Evolutionary conservation across 2,888 invertebrate species (phyloP).

Genomic region (Thyatira batis): DNA sequence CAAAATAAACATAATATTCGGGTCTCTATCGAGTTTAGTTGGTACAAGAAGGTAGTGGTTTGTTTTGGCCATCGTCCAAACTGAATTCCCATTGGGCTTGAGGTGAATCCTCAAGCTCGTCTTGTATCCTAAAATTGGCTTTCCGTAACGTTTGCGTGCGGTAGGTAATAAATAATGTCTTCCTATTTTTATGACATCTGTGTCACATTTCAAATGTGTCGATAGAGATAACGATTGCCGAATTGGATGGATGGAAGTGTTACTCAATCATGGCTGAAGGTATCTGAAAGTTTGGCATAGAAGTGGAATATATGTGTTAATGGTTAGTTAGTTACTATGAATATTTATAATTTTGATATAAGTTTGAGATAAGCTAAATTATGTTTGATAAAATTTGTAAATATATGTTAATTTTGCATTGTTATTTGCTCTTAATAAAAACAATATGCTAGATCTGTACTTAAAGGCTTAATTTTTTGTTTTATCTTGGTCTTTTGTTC

Average conservation of each 20-base stretch:
- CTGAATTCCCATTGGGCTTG: slow-evolving; percentile 26
- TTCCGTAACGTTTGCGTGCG: background rate
- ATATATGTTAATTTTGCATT: slow-evolving; percentile 5
- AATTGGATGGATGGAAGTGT: no score
- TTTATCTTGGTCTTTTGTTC: no score
- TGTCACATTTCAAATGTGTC: no score
- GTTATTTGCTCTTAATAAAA: slow-evolving; percentile 24
- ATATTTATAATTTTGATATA: slow-evolving; percentile 4
- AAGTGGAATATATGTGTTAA: no score
- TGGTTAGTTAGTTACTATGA: background rate
- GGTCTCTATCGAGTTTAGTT: slow-evolving; percentile 12
- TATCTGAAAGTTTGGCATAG: slow-evolving; percentile 46
- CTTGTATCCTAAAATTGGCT: background rate
- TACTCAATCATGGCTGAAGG: no score
- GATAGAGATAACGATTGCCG: no score
- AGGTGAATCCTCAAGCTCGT: slow-evolving; percentile 21
- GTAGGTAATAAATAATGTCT: background rate
- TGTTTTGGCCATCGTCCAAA: slow-evolving; percentile 31
- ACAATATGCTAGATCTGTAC: no score
- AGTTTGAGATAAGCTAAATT: background rate
- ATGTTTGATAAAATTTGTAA: no score
- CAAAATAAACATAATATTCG: background rate
- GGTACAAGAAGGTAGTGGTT: slow-evolving; percentile 24
- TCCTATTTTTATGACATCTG: no score
- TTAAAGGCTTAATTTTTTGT: no score